phyloP scores from a whole-genome alignment of 2,888 invertebrate genomes.

The Volucella bombylans region DNA sequence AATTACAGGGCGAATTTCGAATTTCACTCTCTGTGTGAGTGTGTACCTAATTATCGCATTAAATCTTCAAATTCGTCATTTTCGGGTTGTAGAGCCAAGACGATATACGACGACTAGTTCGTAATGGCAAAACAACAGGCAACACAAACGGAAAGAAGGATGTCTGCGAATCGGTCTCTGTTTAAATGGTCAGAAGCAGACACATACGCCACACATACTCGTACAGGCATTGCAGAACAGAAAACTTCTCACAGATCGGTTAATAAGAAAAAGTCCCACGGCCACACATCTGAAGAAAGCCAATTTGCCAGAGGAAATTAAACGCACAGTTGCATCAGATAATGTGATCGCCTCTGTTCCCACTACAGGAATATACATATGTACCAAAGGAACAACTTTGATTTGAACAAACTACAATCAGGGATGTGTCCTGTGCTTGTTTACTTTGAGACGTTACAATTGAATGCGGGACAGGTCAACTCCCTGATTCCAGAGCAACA shows the following conservation, averaged over 20 bases:
- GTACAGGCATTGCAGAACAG: constrained; percentile 5
- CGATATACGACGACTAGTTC: background rate
- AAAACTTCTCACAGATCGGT: constrained; percentile 59
- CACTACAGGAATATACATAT: too few species aligned
- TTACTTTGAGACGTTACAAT: background rate
- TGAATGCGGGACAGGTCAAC: constrained; percentile 35
- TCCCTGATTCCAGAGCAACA: too few species aligned
- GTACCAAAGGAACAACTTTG: too few species aligned
- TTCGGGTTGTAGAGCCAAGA: constrained; percentile 35
- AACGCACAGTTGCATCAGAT: constrained; percentile 66
- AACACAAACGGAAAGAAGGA: constrained; percentile 21
- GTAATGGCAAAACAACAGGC: too few species aligned
- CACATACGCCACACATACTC: background rate
- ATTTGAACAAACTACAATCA: too few species aligned
- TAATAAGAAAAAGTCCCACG: constrained; percentile 70
- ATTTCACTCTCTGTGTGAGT: constrained; percentile 75
- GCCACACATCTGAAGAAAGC: constrained; percentile 49
- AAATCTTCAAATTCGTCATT: constrained; percentile 59
- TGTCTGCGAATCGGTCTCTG: constrained; percentile 4
- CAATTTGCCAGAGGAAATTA: constrained; percentile 63
- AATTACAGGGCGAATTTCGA: constrained; percentile 79
- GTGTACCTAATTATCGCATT: constrained; percentile 54
- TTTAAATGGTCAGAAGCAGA: constrained; percentile 45
- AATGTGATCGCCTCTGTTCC: constrained; percentile 54
- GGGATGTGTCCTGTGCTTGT: constrained; percentile 1